phyloP scores from a whole-genome alignment of 2,797 vertebrate species.

The Diglossa cyanea region DNA sequence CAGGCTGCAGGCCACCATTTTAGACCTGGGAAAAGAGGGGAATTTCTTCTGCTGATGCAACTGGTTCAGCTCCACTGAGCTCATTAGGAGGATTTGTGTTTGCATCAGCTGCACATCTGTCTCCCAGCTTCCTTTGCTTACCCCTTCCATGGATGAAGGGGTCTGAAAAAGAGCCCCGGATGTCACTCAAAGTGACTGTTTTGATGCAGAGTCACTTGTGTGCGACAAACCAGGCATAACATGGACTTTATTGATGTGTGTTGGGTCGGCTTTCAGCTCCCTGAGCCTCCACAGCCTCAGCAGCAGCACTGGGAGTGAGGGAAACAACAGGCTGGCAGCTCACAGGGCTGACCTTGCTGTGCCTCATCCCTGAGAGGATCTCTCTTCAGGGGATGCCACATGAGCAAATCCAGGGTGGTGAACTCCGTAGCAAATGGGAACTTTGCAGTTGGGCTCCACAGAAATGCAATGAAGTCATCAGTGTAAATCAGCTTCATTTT shows the following conservation, averaged over 20 bases:
- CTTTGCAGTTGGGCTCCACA: neutral
- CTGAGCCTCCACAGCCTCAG: neutral
- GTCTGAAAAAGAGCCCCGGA: neutral
- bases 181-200: neutral
- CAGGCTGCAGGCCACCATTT: neutral
- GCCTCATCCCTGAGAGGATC: neutral
- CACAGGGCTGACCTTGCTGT: neutral
- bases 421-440: neutral
- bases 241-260: accelerated
- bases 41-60: neutral
- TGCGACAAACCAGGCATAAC: neutral
- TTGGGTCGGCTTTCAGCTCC: neutral
- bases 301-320: accelerated
- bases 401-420: accelerated
- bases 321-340: neutral
- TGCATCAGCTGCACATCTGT: neutral
- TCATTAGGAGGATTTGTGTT: neutral
- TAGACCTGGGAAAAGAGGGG: neutral
- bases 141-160: neutral
- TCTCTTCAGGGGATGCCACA: accelerated
- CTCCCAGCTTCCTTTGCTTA: neutral
- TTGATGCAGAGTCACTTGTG: neutral
- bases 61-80: neutral
- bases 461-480: neutral
- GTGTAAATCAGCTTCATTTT: neutral